These are phyloP conservation scores for Caenorhabditis wallacei DNA, from an alignment of 2,888 invertebrate genomes.

Conservation along the genomic window DNA sequence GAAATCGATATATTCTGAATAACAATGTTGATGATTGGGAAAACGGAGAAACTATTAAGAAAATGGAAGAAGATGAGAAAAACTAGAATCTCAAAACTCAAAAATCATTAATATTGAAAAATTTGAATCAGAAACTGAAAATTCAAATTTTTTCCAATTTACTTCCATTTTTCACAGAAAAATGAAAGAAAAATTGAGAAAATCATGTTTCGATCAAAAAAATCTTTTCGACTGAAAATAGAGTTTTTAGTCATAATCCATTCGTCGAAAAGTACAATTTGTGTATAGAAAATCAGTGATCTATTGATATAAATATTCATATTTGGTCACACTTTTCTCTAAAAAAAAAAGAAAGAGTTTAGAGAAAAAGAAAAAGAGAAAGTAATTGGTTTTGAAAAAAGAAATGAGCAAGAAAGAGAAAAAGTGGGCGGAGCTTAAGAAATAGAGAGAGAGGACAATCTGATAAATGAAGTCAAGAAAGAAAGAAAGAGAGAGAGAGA, in stretches of 20 bases:
- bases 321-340: constrained; percentile 5
- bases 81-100: neutral
- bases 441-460: neutral
- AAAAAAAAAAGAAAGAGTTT: constrained; percentile 7
- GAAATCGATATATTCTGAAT: too few species aligned
- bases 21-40: too few species aligned
- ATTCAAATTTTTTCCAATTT: too few species aligned
- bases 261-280: constrained; percentile 3
- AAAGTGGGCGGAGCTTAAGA: constrained; percentile 6
- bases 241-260: neutral
- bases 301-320: constrained; percentile 9
- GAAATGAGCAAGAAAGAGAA: neutral
- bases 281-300: constrained; percentile 16
- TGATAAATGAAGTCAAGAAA: constrained; percentile 13
- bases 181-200: neutral
- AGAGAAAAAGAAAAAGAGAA: constrained; percentile 12
- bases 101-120: too few species aligned
- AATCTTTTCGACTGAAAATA: neutral
- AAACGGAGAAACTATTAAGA: too few species aligned
- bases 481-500: neutral
- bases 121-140: too few species aligned
- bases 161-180: too few species aligned
- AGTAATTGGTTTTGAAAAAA: constrained; percentile 17
- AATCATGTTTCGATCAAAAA: neutral
- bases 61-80: neutral